Conservation (phyloP, 1,140 invertebrate species). For the Goniozus legneri region DNA sequence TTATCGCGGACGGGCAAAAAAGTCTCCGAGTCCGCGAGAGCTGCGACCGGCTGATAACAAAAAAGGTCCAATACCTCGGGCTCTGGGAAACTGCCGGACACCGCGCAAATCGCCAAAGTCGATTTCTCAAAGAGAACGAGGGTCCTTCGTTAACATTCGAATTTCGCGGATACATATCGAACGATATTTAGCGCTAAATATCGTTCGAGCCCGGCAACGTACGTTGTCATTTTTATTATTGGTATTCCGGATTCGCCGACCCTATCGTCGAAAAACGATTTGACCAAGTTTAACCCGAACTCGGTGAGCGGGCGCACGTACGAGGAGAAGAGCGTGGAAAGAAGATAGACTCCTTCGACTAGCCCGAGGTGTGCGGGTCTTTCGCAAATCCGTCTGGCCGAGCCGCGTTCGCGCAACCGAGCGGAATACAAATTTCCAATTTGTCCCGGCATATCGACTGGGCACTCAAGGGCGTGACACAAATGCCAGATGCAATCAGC, state of each 20-base stretch:
- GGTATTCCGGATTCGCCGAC: constrained; percentile 34
- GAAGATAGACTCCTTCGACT: too few species aligned
- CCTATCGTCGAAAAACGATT: constrained; percentile 45
- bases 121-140: too few species aligned
- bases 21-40: constrained; percentile 6
- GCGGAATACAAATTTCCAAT: constrained; percentile 52
- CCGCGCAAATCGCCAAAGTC: too few species aligned
- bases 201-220: not conserved
- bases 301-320: constrained; percentile 17
- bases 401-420: constrained; percentile 28
- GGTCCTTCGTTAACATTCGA: too few species aligned
- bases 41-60: constrained; percentile 32
- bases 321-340: too few species aligned
- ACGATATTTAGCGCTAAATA: too few species aligned
- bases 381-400: constrained; percentile 54
- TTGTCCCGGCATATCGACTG: constrained; percentile 52
- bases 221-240: constrained; percentile 12
- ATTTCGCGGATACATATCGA: too few species aligned
- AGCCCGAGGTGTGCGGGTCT: constrained; percentile 31
- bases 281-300: constrained; percentile 47
- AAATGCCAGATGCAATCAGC: constrained; percentile 56
- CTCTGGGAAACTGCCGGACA: too few species aligned
- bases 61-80: constrained; percentile 26
- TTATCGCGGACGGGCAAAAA: too few species aligned
- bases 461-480: constrained; percentile 54